Evolutionary conservation across 2,797 vertebrate genomes (phyloP), one percentile per base, ranked within the genome.

Genomic region (Ficedula albicollis): DNA sequence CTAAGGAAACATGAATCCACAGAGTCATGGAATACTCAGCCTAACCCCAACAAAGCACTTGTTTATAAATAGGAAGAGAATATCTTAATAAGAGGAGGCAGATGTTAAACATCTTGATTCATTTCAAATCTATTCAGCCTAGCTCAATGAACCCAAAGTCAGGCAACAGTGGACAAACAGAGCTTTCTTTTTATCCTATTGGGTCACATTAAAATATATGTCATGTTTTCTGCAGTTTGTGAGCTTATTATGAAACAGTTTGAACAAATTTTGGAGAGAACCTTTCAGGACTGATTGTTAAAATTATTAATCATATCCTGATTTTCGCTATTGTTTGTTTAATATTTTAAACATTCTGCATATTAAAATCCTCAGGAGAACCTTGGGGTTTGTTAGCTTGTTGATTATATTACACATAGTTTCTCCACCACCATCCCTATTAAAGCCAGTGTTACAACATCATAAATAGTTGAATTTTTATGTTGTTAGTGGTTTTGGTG

Each of bases 31-130:
- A 96, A 97, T 96, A 93, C 2, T 1, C 88, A 92, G 80, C 90
- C 86, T 95, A 96, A 97, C 88, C 89, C 39, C 79, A 97, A 91
- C 89, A 96, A 96, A 97, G 90, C 73, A 4, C 97, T 97, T 98
- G 95, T 98, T 98, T 97, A 97, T 98, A 98, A 98, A 97, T 97
- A 97, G 90, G 93, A 96, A 96, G 93, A 96, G 86, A 97, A 89
- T 95, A 96, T 97, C 92, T 90, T 97, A 97, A 97, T 97, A 98
- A 97, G 97, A 95, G 84, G 74, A 98, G 97, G 90, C 97, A 98
- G 97, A 97, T 98, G 97, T 97, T 97, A 92, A 97, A 96, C 96
- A 96, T 97, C 97, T 97, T 98, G 96, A 97, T 95, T 97, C 87
- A 89, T 97, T 97, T 97, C 95, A 92, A 89, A 95, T 95, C 95